Evolutionary conservation across 2,113 vertebrate species (phyloP).

Genomic region (Pituophis catenifer): DNA sequence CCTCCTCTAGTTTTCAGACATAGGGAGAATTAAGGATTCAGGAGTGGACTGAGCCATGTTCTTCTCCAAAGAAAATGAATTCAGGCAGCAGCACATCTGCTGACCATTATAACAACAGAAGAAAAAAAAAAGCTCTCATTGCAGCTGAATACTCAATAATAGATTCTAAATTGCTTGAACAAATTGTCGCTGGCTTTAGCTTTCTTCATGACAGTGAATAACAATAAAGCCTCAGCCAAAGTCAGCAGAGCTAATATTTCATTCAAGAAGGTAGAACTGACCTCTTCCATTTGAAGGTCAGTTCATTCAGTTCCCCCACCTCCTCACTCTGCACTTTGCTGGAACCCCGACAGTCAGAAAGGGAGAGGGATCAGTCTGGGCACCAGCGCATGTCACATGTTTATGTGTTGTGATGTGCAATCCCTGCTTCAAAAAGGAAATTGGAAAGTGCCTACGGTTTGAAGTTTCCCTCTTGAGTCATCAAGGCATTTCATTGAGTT

Average conservation of each 20-base stretch:
- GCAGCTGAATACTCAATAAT: constrained; percentile 62
- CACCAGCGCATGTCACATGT: neutral
- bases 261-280: constrained; percentile 29
- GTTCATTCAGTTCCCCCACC: constrained; percentile 23
- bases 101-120: constrained; percentile 57
- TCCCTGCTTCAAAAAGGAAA: neutral
- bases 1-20: constrained; percentile 27
- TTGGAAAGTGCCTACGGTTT: neutral
- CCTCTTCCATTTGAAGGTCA: constrained; percentile 36
- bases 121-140: constrained; percentile 53
- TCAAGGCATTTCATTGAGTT: neutral
- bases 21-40: constrained; percentile 52
- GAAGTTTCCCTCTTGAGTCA: neutral
- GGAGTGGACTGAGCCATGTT: constrained; percentile 52
- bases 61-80: constrained; percentile 61
- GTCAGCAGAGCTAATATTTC: constrained; percentile 48
- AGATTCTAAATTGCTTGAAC: constrained; percentile 66
- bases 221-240: constrained; percentile 56
- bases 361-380: neutral
- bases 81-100: constrained; percentile 71
- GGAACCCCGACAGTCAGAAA: neutral
- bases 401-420: neutral
- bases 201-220: constrained; percentile 61
- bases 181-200: constrained; percentile 64
- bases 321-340: neutral